Evolutionary conservation across 92 coral and sea anemone species (phyloP), one percentile per base, ranked within the genome.

Genomic region (Zoanthus gigantus): DNA sequence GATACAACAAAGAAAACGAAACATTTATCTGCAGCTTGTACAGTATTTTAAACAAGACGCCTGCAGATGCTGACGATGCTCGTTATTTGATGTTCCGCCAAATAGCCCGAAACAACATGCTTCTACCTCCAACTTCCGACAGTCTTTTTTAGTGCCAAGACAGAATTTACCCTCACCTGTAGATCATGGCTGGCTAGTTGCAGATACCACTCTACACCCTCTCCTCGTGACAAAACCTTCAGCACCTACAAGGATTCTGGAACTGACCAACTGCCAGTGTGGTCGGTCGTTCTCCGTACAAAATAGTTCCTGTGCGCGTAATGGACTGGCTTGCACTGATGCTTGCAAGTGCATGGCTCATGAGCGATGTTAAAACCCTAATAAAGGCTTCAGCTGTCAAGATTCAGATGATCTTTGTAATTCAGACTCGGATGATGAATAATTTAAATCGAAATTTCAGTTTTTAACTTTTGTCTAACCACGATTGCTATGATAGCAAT

Each of bases 101-200:
- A 44, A 86, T 31, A 76, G 58, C 54, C 47, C 42, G 56, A 68
- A 85, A 52, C 74, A 58, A 46, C 82, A 58, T 18, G 73, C 4
- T 46, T 29, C 72, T 85, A 60, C 81, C 50, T 13, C 89, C 83
- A 85, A 85, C 89, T 37, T 85, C 82, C 69, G 89, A 75, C 83
- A 44, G 83, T 32, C 74, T 85, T 42, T 32, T 23, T 37, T 61
- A 32, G 68, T 23, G 46, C 31, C 66, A 23, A 14, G 28, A 34
- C 89, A 76, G 14, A 11, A 67, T 54, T 78, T 85, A 53, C 88
- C 78, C 42, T 52, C 78, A 74, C 58, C 57, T 17, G 78, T 44
- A 34, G 78, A 57, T 45, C 78, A 45, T 74, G 78, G 77, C 77
- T 75, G 63, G 79, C 46, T 17, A 34, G 18, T 75, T 47, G 63